These are phyloP conservation scores for Xiphydria camelus DNA, from an alignment of 2,888 invertebrate species.

Conservation along the genomic window DNA sequence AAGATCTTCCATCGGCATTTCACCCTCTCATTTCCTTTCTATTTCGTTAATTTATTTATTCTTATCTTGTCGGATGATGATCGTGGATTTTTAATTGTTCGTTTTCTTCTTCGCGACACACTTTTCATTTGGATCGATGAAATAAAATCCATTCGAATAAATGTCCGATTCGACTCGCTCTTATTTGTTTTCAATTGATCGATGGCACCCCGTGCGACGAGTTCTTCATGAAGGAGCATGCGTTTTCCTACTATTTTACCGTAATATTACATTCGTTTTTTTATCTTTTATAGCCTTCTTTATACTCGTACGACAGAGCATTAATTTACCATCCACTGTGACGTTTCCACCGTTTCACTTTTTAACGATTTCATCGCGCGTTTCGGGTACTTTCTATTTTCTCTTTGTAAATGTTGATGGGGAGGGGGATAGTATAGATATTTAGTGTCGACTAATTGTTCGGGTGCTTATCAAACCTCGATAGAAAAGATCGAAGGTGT, in stretches of 20 bases:
- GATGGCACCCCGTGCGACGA: constrained; percentile 32
- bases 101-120: constrained; percentile 16
- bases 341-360: constrained; percentile 21
- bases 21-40: no score
- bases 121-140: no score
- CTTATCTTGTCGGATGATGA: neutral
- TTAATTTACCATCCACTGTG: constrained; percentile 29
- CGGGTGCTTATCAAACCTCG: neutral
- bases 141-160: no score
- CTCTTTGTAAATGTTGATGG: constrained; percentile 3
- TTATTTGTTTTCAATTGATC: no score
- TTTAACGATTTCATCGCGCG: neutral
- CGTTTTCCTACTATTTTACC: constrained; percentile 38
- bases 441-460: neutral
- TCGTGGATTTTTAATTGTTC: neutral
- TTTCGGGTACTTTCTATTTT: no score
- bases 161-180: no score
- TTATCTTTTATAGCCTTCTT: constrained; percentile 32
- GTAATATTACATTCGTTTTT: constrained; percentile 33
- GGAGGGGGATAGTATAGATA: constrained; percentile 3
- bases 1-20: no score
- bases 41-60: neutral
- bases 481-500: no score
- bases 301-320: constrained; percentile 32
- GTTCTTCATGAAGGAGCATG: constrained; percentile 39